Evolutionary conservation across 2,888 invertebrate species (phyloP).

Genomic region (Cephus sareptanus): DNA sequence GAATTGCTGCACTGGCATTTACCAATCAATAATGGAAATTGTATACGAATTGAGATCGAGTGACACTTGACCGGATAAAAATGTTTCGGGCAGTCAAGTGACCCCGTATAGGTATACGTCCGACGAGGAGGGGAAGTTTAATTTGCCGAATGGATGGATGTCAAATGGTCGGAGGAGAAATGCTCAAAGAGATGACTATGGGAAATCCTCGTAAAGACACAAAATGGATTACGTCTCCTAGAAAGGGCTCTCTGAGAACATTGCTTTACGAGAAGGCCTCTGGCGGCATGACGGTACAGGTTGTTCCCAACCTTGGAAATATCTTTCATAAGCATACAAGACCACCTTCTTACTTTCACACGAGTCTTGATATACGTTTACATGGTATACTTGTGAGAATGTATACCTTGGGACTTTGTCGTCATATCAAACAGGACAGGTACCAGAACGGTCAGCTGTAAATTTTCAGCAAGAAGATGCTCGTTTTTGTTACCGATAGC

Average conservation of each 20-base stretch:
- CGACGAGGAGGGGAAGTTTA: slow-evolving; percentile 15
- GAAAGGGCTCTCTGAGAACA: slow-evolving; percentile 31
- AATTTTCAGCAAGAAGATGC: neutral
- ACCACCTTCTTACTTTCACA: neutral
- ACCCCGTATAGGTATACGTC: neutral
- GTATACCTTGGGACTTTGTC: neutral
- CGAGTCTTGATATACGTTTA: neutral
- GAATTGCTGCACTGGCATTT: neutral
- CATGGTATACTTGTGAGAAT: neutral
- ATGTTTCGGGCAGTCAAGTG: neutral
- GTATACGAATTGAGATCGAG: neutral
- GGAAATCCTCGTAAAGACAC: slow-evolving; percentile 44
- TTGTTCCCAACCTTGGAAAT: slow-evolving; percentile 39
- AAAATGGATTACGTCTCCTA: slow-evolving; percentile 44
- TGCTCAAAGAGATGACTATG: slow-evolving; percentile 29
- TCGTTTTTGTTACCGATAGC: neutral
- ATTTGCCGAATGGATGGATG: slow-evolving; percentile 17
- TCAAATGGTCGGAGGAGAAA: neutral
- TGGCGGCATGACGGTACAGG: slow-evolving; percentile 42
- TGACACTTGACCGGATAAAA: slow-evolving; percentile 11
- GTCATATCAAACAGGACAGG: neutral
- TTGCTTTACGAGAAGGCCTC: slow-evolving; percentile 43
- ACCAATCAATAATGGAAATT: neutral
- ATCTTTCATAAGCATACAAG: slow-evolving; percentile 31
- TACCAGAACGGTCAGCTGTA: too few species aligned